A percentile compares a stretch with the other conserved stretches of the same genome.
phyloP scores from a whole-genome alignment of 2,888 invertebrate genomes.

The Oegoconia quadripuncta region DNA sequence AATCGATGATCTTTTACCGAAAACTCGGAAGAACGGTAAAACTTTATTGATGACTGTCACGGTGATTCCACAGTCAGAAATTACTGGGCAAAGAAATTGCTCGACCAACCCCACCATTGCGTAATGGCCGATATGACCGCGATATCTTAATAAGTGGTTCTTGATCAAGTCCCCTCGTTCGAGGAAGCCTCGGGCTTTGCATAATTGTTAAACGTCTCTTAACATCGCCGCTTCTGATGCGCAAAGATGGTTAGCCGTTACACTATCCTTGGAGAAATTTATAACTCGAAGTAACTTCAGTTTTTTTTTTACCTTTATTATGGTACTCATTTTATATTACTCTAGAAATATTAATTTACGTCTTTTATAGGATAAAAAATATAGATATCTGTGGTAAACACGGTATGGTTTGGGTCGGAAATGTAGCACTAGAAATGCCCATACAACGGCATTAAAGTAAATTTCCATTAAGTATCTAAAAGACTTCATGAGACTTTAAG shows the following conservation, averaged over 20 bases:
- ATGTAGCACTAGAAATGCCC: no score
- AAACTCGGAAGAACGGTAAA: constrained; percentile 54
- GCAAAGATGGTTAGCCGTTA: constrained; percentile 15
- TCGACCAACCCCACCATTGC: constrained; percentile 39
- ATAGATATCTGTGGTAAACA: no score
- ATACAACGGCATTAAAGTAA: no score
- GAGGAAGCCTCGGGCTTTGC: constrained; percentile 50
- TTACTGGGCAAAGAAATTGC: constrained; percentile 53
- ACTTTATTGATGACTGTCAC: constrained; percentile 65
- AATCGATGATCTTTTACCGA: constrained; percentile 53
- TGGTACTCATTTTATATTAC: background rate
- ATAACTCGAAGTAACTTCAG: constrained; percentile 1
- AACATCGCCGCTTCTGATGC: constrained; percentile 24
- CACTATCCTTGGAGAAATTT: constrained; percentile 13
- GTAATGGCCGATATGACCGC: constrained; percentile 67
- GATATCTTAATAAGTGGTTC: constrained; percentile 75
- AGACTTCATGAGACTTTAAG: no score
- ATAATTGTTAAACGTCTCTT: constrained; percentile 63
- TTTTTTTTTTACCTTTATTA: constrained; percentile 3
- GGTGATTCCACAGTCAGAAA: constrained; percentile 48
- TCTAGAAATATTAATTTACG: no score
- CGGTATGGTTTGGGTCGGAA: no score
- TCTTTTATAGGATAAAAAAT: no score
- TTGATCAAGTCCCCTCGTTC: constrained; percentile 59
- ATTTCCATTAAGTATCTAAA: no score